Evolutionary conservation across 2,888 invertebrate species (phyloP).

Genomic region (Pseudococcus jackbeardsleyi): DNA sequence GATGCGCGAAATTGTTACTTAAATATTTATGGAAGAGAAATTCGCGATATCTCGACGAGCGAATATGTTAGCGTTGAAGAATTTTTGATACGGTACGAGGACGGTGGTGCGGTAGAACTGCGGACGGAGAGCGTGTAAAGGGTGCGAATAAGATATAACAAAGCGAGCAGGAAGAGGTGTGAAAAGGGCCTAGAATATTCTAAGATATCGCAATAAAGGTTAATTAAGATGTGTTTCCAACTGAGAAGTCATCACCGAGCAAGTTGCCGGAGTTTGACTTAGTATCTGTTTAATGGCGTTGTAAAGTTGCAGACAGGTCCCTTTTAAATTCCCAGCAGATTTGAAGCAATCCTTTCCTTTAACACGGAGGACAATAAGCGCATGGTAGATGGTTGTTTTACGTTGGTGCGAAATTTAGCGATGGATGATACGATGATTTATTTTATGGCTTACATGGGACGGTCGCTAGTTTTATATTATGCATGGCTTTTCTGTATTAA

Average conservation of each 20-base stretch:
- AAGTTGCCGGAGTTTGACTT: slow-evolving; percentile 63
- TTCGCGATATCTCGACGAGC: background rate
- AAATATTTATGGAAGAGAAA: background rate
- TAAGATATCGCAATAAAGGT: slow-evolving; percentile 62
- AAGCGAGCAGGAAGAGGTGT: background rate
- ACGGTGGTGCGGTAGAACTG: background rate
- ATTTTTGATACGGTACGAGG: background rate
- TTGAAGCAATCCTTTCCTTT: slow-evolving; percentile 53
- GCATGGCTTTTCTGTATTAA: slow-evolving; percentile 40
- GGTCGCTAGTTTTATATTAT: slow-evolving; percentile 39
- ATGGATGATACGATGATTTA: slow-evolving; percentile 64
- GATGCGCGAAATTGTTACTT: slow-evolving; percentile 23
- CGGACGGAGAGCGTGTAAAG: background rate
- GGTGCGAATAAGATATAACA: background rate
- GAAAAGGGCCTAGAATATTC: slow-evolving; percentile 19
- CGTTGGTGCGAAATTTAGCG: slow-evolving; percentile 54
- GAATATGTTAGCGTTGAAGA: slow-evolving; percentile 6
- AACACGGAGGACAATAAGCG: slow-evolving; percentile 31
- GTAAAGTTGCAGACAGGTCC: slow-evolving; percentile 64
- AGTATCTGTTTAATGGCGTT: slow-evolving; percentile 65
- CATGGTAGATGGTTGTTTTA: slow-evolving; percentile 29
- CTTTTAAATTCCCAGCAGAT: slow-evolving; percentile 57
- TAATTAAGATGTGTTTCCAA: slow-evolving; percentile 64
- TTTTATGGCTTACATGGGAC: slow-evolving; percentile 64
- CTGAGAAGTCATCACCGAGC: slow-evolving; percentile 61